Evolutionary conservation across 2,113 vertebrate species (phyloP).

Genomic region (Onychostoma macrolepis): DNA sequence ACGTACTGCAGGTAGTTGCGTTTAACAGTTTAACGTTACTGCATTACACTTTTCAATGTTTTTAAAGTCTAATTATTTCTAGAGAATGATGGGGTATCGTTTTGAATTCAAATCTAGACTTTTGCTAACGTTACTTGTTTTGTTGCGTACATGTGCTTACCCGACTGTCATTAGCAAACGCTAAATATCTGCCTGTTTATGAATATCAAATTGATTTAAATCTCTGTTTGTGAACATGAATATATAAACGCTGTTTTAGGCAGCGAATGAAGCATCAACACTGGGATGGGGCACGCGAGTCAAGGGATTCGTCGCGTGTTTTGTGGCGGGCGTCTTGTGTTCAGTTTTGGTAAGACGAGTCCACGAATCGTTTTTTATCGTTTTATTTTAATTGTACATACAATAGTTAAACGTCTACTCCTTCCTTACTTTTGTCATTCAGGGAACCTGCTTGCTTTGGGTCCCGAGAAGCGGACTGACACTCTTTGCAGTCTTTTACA

Average conservation of each 20-base stretch:
- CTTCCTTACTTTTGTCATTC: neutral
- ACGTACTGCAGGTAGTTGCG: conserved; percentile 78
- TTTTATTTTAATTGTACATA: neutral
- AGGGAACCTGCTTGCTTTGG: conserved; percentile 76
- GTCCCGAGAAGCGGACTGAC: conserved; percentile 66
- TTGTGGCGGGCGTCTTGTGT: conserved; percentile 65
- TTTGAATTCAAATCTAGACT: neutral
- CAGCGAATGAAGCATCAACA: conserved; percentile 69
- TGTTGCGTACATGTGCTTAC: neutral
- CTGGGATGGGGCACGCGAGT: conserved; percentile 74
- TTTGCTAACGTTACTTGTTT: neutral
- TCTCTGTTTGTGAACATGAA: neutral
- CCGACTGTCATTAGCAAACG: neutral
- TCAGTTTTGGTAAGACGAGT: conserved; percentile 72
- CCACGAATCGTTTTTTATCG: neutral
- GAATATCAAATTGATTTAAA: neutral
- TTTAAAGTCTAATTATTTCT: neutral
- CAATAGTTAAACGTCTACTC: neutral
- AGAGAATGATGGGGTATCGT: neutral
- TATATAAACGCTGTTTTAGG: conserved; percentile 56
- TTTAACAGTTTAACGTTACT: neutral
- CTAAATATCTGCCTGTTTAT: neutral
- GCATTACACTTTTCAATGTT: neutral
- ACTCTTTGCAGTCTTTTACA: conserved; percentile 76
- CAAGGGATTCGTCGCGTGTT: conserved; percentile 74